Base-by-base conservation (phyloP, 1,140 invertebrate genomes). In the Plutomurus gul region DNA sequence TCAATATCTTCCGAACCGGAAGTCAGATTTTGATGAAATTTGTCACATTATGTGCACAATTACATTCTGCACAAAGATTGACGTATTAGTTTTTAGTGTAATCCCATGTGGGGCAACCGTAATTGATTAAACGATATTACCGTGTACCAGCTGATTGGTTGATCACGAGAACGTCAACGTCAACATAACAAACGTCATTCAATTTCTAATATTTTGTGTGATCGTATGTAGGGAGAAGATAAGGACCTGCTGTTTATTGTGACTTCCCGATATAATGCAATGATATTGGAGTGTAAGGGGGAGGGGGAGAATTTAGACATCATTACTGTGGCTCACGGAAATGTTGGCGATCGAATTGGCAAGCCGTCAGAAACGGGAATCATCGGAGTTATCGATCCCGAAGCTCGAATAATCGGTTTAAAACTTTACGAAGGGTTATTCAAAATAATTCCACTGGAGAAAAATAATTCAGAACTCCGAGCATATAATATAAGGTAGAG, bases 361-460 rank as follows among this genome's bases (percentile, higher is more conserved):
- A 95, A 95, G 86, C 91, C 93, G 6, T 94, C 96, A 2, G 96
- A 98, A 86, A 97, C 95, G 76, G 96, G 96, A 36, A 96, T 98
- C 60, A 92, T 97, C 82, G 96, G 94, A 6, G 94, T 98, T 0
- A 96, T 99, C 80, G 97, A 99, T 89, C 96, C 96, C 33, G 93
- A 96, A 87, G 95, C 95, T 27, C 90, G 95, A 84, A 93, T 96
- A 0, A 99, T 99, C 86, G 97, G 96, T 16, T 89, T 99, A 40
- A 89, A 97, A 80, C 88, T 99, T 0, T 99, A 99, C 87, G 97
- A 99, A 89, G 97, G 97, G 1, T 88, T 99, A 1, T 96, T 99
- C 85, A 99, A 99, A 88, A 96, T 99, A 56, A 96, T 96, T 85
- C 95, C 94, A 0, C 86, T 96, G 77, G 96, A 98, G 81, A 95